Base-by-base conservation (phyloP, 2,888 invertebrate species). In the Melanophora roralis region DNA sequence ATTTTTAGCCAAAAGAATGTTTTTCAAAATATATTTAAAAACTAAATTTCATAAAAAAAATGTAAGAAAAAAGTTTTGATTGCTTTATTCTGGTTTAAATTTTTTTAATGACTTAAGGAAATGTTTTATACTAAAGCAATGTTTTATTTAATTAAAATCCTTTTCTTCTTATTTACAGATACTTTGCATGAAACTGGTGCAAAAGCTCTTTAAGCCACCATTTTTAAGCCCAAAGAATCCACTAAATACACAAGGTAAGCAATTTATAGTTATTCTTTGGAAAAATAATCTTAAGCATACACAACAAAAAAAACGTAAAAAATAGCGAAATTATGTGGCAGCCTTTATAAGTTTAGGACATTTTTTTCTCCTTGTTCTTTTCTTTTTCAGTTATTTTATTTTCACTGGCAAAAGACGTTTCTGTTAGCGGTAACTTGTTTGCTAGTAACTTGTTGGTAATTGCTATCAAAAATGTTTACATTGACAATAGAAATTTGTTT, bases 401-500 rank as follows among this genome's bases (percentile, higher is more conserved):
- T 27, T 27, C 27, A 27, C 27, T 27, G 27, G 6, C 4, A 27
- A 27, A 27, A 27, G 6, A 27, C 27, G 3, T 27, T 27, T 27
- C 27, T 27, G 3, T 27, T 27, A 27, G 6, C 6, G 55, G 62
- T 3, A 14, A 36, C 23, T 16, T 55, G 23, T 55, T 7, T 62
- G 51, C 21, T 68, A 38, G 43, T 9, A 21, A 19, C 34, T 47
- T 72, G 49, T 60, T 68, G 67, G 3, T 38, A 76, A 72, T 76
- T 68, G 51, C 71, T 76, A 72, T 62, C 75, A 67, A 62, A 79
- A 38, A 34, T 79, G 55, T 80, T 80, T 80, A 68, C 76, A 72
- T 75, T 80, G 80, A 76, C 80, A 80, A 49, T 80, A 72, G 72
- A 75, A 76, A 76, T 72, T 55, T 72, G 43, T 76, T 68, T 67